Evolutionary conservation across 2,797 vertebrate genomes (phyloP), one percentile per base, ranked within the genome.

Genomic region (Anguilla megastoma): DNA sequence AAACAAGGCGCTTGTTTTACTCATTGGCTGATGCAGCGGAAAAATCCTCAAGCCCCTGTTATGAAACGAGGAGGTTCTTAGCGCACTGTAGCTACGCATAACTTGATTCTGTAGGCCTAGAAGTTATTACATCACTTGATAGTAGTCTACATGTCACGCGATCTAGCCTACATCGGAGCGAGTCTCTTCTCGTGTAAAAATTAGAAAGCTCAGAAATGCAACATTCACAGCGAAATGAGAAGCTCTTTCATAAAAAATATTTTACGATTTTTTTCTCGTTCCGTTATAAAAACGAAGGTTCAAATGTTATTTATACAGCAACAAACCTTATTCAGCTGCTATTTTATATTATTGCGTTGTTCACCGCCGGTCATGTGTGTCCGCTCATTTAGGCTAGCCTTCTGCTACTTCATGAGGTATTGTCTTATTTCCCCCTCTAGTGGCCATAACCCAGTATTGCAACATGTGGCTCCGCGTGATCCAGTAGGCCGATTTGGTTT

Each of bases 31-130:
- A 48, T 36, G 36, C 56, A 21, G 33, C 80, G 80, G 80, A 33
- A 80, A 41, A 21, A 80, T 80, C 76, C 36, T 24, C 33, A 48
- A 79, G 80, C 41, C 54, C 27, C 8, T 82, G 24, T 60, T 87
- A 87, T 84, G 86, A 87, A 87, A 87, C 58, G 56, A 74, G 79
- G 45, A 21, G 27, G 33, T 76, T 36, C 41, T 45, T 45, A 21
- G 74, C 63, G 7, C 4, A 79, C 56, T 36, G 36, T 16, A 27
- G 74, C 27, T 79, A 80, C 33, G 14, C 16, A 80, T 36, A 33
- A 16, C 3, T 76, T 33, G 12, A 76, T 36, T 76, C 30, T 76
- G 71, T 52, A 52, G 41, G 41, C 41, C 41, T 14, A 33, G 9
- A 71, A 76, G 71, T 76, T 33, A 76, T 76, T 76, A 33, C 30